phyloP scores from a whole-genome alignment of 92 coral and sea anemone species.

The Micromussa lordhowensis region DNA sequence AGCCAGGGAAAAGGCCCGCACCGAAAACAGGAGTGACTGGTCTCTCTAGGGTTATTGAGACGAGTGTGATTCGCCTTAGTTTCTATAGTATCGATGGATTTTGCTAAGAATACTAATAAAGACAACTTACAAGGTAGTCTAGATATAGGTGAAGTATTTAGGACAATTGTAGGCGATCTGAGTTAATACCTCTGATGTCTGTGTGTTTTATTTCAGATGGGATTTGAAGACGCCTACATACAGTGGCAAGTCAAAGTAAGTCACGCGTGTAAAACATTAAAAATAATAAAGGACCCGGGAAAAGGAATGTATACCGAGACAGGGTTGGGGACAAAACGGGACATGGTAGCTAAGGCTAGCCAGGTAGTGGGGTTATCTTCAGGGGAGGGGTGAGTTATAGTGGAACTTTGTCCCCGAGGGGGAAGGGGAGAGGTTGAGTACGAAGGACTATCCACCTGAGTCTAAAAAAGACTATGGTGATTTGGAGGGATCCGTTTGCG shows the following conservation, averaged over 20 bases:
- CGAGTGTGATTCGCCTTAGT: no score
- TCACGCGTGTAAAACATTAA: not conserved
- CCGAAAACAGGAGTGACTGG: no score
- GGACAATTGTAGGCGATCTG: no score
- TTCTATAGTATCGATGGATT: no score
- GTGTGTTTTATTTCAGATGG: conserved; percentile 72
- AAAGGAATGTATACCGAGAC: not conserved
- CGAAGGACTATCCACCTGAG: no score
- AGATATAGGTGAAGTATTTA: not conserved
- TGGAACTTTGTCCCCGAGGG: no score
- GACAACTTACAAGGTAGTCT: not conserved
- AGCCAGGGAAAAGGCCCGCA: no score
- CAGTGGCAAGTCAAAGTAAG: conserved; percentile 84
- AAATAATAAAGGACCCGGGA: not conserved
- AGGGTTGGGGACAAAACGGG: not conserved
- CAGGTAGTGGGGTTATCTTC: not conserved
- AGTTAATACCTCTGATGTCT: no score
- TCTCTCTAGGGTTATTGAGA: no score
- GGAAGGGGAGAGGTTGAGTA: no score
- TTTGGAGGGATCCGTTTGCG: no score
- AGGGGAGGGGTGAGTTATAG: not conserved
- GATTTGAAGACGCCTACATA: conserved; percentile 82
- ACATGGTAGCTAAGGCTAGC: not conserved
- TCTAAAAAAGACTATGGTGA: no score
- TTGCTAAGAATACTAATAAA: not conserved